Conservation (phyloP, 2,113 vertebrate genomes). For the Dascyllus trimaculatus region DNA sequence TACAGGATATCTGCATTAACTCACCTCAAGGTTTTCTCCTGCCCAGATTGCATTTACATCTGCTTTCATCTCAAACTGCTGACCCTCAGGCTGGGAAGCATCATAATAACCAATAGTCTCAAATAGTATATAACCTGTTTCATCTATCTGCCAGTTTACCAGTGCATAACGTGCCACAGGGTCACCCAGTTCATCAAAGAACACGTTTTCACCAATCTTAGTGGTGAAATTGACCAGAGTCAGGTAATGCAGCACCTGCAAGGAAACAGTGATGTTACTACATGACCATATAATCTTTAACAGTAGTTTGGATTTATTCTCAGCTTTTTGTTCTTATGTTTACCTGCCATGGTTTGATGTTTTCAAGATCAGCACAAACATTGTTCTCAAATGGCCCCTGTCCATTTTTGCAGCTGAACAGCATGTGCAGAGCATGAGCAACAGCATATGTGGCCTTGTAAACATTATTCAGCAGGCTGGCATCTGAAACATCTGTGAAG, state of each 20-base stretch:
- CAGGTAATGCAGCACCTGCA: slow-evolving; percentile 84
- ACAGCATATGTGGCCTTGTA: slow-evolving; percentile 86
- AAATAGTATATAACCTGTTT: slow-evolving; percentile 75
- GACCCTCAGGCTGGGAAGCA: slow-evolving; percentile 76
- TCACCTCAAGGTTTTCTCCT: slow-evolving; percentile 71
- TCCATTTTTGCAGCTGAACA: slow-evolving; percentile 76
- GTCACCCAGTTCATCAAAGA: slow-evolving; percentile 83
- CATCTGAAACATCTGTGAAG: slow-evolving; percentile 84
- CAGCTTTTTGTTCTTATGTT: background rate
- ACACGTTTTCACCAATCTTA: slow-evolving; percentile 79
- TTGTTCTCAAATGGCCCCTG: slow-evolving; percentile 80
- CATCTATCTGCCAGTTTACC: slow-evolving; percentile 84
- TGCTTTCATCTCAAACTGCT: slow-evolving; percentile 80
- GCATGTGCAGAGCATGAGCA: slow-evolving; percentile 78
- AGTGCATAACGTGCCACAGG: slow-evolving; percentile 83
- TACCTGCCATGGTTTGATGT: slow-evolving; percentile 84
- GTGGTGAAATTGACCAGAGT: slow-evolving; percentile 83
- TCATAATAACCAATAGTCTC: slow-evolving; percentile 83
- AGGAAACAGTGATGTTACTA: slow-evolving; percentile 2
- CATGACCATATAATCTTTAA: background rate
- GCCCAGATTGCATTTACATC: slow-evolving; percentile 79
- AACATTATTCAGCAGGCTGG: slow-evolving; percentile 83
- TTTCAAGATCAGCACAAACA: slow-evolving; percentile 74
- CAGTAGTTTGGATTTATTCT: background rate
- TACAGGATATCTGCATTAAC: background rate